Evolutionary conservation across 2,797 vertebrate species (phyloP).

Genomic region (Cirrhinus mrigala): DNA sequence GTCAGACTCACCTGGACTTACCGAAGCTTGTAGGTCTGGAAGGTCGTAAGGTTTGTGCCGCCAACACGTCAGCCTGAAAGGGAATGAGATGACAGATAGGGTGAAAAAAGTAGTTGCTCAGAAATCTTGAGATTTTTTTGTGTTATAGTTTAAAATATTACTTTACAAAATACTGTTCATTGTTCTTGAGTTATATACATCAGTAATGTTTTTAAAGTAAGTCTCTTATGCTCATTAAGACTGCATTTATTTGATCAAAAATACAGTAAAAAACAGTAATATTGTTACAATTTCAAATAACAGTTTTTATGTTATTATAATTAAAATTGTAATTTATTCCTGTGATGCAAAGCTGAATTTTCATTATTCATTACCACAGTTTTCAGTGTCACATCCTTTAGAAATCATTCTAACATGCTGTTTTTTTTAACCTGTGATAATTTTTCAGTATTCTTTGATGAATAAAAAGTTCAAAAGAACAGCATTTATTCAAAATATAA

Average conservation of each 20-base stretch:
- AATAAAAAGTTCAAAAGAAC: no score
- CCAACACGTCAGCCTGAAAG: constrained; percentile 25
- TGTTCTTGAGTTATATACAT: neutral
- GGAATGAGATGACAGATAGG: constrained; percentile 14
- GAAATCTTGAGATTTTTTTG: neutral
- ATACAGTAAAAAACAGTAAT: neutral
- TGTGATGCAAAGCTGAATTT: no score
- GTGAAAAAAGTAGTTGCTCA: neutral
- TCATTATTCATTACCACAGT: no score
- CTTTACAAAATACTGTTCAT: neutral
- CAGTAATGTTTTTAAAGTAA: neutral
- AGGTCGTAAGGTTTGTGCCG: constrained; percentile 37
- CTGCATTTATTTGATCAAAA: neutral
- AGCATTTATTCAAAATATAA: no score
- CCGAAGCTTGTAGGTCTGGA: constrained; percentile 37
- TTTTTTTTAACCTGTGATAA: no score
- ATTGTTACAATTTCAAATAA: neutral
- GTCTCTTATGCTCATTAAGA: neutral
- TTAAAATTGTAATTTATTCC: no score
- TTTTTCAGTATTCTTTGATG: no score
- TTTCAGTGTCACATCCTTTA: no score
- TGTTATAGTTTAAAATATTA: neutral
- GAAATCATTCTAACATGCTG: no score
- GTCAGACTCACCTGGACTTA: constrained; percentile 50
- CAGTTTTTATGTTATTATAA: no score